phyloP scores from a whole-genome alignment of 2,888 invertebrate genomes.

The Dynastes tityus region DNA sequence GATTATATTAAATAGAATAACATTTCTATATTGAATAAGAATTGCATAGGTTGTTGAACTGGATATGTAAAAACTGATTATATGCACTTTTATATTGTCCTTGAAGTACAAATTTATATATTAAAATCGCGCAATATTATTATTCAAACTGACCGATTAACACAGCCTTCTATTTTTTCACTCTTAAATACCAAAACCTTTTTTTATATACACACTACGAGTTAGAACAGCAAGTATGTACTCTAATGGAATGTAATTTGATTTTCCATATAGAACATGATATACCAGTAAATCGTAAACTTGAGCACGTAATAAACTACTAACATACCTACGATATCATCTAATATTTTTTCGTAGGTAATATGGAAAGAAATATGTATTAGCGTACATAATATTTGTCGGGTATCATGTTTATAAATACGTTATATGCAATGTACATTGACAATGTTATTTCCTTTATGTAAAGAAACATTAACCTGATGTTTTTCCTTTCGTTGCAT shows the following conservation, averaged over 20 bases:
- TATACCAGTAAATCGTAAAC: no score
- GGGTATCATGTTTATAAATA: no score
- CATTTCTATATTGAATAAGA: no score
- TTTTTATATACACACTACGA: not conserved
- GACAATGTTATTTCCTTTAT: no score
- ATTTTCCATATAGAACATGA: not conserved
- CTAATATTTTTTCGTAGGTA: not conserved
- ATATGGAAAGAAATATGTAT: constrained; percentile 1
- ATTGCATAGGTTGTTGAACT: not conserved
- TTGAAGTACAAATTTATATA: not conserved
- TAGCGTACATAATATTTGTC: not conserved
- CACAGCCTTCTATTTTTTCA: no score
- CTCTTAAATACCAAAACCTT: not conserved
- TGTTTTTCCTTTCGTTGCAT: no score
- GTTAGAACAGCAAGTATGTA: not conserved
- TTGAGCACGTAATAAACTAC: no score
- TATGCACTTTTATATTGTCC: not conserved
- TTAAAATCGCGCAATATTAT: not conserved
- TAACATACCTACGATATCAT: not conserved
- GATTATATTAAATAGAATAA: no score
- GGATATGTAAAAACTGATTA: not conserved
- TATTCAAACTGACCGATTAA: no score
- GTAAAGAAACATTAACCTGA: no score
- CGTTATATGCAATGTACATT: no score
- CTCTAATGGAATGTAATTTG: not conserved